Conservation (phyloP, 1,140 invertebrate species). For the Anoplophora glabripennis region DNA sequence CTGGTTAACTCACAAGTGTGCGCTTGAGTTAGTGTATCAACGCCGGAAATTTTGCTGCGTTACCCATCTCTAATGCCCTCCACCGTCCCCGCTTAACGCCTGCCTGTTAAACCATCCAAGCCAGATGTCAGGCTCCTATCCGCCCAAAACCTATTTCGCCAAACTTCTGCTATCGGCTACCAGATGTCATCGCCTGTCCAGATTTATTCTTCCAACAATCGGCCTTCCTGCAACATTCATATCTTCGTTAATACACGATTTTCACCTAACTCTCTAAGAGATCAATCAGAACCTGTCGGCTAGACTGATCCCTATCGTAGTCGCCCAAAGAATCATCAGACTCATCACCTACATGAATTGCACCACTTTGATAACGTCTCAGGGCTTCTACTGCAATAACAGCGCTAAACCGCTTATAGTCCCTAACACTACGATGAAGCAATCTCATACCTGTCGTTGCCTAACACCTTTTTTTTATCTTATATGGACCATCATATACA, state of each 20-base stretch:
- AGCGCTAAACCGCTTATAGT: conserved; percentile 20
- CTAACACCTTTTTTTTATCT: conserved; percentile 36
- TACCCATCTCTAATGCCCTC: no score
- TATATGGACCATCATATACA: conserved; percentile 32
- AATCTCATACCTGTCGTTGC: conserved; percentile 42
- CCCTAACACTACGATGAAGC: conserved; percentile 7
- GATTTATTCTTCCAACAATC: no score
- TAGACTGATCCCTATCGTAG: neutral
- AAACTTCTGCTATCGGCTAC: no score
- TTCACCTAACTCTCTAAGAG: conserved; percentile 16
- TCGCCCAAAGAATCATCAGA: neutral
- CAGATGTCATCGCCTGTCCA: no score
- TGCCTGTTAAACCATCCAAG: no score
- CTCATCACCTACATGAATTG: neutral
- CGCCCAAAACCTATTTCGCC: no score
- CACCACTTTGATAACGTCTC: conserved; percentile 11
- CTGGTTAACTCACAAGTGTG: no score
- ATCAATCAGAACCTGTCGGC: neutral
- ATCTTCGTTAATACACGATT: no score
- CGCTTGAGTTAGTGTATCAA: no score
- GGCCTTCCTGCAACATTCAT: conserved; percentile 19
- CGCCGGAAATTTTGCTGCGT: no score
- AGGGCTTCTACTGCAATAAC: conserved; percentile 12
- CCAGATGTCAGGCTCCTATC: no score
- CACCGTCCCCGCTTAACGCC: no score